phyloP scores from a whole-genome alignment of 2,797 vertebrate species.

The Trachurus trachurus region DNA sequence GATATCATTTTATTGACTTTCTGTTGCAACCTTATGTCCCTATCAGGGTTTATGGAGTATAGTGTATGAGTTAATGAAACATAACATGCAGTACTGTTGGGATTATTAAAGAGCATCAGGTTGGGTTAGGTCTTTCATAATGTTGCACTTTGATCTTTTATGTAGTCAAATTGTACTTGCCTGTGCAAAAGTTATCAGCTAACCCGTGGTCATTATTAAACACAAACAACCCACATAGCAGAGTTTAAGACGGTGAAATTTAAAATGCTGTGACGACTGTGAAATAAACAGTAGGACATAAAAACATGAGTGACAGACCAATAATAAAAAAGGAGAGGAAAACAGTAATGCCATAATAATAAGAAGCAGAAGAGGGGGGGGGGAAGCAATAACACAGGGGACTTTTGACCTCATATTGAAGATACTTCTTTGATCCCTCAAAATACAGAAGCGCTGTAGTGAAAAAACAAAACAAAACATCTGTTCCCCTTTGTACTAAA shows the following conservation, averaged over 20 bases:
- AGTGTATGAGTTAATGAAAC: neutral
- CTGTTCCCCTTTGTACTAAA: neutral
- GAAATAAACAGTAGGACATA: neutral
- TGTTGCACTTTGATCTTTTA: neutral
- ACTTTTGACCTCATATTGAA: slow-evolving; percentile 12
- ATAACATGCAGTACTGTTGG: neutral
- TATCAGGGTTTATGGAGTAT: neutral
- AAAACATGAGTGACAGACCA: neutral
- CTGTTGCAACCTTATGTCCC: too few species aligned
- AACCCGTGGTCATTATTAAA: neutral
- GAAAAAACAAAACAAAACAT: neutral
- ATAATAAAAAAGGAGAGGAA: neutral
- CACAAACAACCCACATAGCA: neutral
- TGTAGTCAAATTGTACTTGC: neutral
- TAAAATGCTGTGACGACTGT: fast-evolving
- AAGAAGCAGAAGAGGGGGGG: neutral
- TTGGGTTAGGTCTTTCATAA: neutral
- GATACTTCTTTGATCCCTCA: neutral
- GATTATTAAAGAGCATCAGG: neutral
- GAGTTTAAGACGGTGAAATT: neutral
- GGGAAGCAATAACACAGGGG: slow-evolving; percentile 5
- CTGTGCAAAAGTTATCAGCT: neutral
- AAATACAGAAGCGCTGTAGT: neutral
- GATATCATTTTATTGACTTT: neutral
- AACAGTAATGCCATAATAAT: neutral